phyloP scores from a whole-genome alignment of 2,113 vertebrate species.

The Macheiramphus alcinus region DNA sequence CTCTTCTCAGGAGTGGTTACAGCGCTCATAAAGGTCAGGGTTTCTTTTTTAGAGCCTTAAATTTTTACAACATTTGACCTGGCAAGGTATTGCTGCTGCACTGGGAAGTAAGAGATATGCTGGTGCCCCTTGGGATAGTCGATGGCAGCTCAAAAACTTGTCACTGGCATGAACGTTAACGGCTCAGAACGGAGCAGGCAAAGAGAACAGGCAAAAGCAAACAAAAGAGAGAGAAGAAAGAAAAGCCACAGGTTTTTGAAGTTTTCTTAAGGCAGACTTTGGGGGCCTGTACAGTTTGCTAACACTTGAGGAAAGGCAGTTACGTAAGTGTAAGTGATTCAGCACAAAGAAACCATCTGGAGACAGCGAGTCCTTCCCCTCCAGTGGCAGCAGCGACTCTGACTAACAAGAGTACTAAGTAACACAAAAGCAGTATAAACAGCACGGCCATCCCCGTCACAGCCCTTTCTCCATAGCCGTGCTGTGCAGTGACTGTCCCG shows the following conservation, averaged over 20 bases:
- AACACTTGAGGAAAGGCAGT: neutral
- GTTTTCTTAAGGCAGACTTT: neutral
- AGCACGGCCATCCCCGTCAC: neutral
- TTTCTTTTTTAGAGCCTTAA: neutral
- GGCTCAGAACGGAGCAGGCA: neutral
- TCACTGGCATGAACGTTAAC: fast-evolving
- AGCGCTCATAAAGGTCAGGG: neutral
- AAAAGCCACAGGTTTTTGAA: neutral
- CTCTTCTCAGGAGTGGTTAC: neutral
- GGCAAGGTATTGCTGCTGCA: neutral
- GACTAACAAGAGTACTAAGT: neutral
- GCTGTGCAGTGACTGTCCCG: neutral
- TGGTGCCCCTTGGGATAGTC: neutral
- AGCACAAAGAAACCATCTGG: neutral
- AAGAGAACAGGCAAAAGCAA: neutral
- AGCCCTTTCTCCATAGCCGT: neutral
- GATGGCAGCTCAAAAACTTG: neutral
- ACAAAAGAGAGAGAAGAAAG: neutral
- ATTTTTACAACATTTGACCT: neutral
- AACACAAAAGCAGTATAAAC: neutral
- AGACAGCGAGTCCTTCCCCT: neutral
- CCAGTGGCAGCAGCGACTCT: neutral
- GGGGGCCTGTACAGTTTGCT: neutral
- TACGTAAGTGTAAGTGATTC: neutral
- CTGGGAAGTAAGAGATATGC: neutral